Evolutionary conservation across 2,888 invertebrate genomes (phyloP).

Genomic region (Apoderus coryli): DNA sequence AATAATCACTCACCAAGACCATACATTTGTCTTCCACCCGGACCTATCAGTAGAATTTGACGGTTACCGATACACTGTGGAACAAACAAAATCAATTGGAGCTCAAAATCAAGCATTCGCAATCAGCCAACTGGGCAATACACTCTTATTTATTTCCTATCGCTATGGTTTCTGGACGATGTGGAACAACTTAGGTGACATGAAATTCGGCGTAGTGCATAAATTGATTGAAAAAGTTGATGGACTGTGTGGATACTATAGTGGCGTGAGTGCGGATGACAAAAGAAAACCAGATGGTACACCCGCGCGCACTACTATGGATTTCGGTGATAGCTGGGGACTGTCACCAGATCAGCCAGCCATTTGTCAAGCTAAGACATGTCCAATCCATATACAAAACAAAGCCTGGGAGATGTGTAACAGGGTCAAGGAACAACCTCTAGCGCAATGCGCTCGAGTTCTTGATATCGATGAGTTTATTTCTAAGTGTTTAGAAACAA

Average conservation of each 20-base stretch:
- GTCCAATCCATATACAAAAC: slow-evolving; percentile 45
- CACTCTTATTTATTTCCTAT: slow-evolving; percentile 51
- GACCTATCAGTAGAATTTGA: slow-evolving; percentile 53
- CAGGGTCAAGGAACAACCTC: slow-evolving; percentile 44
- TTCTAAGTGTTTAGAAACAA: slow-evolving; percentile 57
- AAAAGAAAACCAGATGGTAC: slow-evolving; percentile 54
- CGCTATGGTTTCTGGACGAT: slow-evolving; percentile 60
- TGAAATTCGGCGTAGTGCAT: slow-evolving; percentile 53
- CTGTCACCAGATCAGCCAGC: slow-evolving; percentile 34
- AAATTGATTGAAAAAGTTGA: slow-evolving; percentile 49
- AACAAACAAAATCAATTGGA: slow-evolving; percentile 45
- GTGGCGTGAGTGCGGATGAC: slow-evolving; percentile 51
- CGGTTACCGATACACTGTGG: slow-evolving; percentile 45
- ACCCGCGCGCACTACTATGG: slow-evolving; percentile 43
- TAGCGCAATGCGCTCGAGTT: slow-evolving; percentile 46
- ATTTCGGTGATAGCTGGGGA: slow-evolving; percentile 69
- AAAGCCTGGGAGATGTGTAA: slow-evolving; percentile 54
- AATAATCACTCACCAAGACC: slow-evolving; percentile 44
- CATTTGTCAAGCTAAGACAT: slow-evolving; percentile 45
- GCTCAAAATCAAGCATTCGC: slow-evolving; percentile 48
- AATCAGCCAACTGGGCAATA: slow-evolving; percentile 53
- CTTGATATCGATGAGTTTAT: slow-evolving; percentile 55
- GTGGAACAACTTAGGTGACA: slow-evolving; percentile 46
- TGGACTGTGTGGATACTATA: slow-evolving; percentile 68
- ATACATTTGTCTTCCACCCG: slow-evolving; percentile 43